A percentile compares a stretch with the other conserved stretches of the same genome.
These are phyloP conservation scores for Zaprionus tsacasi DNA, from an alignment of 1,140 invertebrate species.

Conservation along the genomic window DNA sequence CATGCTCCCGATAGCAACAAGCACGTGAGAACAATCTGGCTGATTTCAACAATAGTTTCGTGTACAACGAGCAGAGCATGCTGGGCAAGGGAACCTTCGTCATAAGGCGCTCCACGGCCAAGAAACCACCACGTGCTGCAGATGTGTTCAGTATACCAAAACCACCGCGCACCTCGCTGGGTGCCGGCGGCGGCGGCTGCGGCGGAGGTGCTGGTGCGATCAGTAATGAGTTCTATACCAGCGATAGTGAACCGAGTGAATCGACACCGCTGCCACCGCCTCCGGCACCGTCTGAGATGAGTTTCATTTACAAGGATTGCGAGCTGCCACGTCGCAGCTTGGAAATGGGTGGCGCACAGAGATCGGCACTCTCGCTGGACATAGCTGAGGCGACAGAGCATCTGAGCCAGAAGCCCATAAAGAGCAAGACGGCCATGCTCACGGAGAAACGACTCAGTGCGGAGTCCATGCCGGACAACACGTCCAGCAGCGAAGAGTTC, in stretches of 20 bases:
- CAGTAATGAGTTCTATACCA: conserved; percentile 73
- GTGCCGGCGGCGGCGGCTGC: conserved; percentile 1
- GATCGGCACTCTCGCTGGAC: conserved; percentile 66
- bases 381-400: conserved; percentile 67
- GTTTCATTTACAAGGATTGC: conserved; percentile 67
- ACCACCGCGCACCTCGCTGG: conserved; percentile 58
- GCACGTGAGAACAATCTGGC: conserved; percentile 23
- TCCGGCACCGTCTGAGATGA: conserved; percentile 49
- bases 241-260: conserved; percentile 66
- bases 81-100: conserved; percentile 79
- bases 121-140: conserved; percentile 66
- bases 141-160: conserved; percentile 68
- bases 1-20: conserved; percentile 19
- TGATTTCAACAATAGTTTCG: conserved; percentile 63
- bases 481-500: conserved; percentile 72
- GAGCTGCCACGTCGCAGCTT: conserved; percentile 61
- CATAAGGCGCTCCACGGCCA: conserved; percentile 70
- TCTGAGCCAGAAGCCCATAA: conserved; percentile 50
- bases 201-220: conserved; percentile 47
- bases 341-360: conserved; percentile 64
- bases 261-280: conserved; percentile 48
- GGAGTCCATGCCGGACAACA: conserved; percentile 76
- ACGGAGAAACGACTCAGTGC: conserved; percentile 71
- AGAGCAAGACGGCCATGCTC: conserved; percentile 69
- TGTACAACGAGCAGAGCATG: conserved; percentile 70